A percentile compares a stretch with the other conserved stretches of the same genome.
phyloP scores from a whole-genome alignment of 2,888 invertebrate species.

The Aspidapion aeneum region DNA sequence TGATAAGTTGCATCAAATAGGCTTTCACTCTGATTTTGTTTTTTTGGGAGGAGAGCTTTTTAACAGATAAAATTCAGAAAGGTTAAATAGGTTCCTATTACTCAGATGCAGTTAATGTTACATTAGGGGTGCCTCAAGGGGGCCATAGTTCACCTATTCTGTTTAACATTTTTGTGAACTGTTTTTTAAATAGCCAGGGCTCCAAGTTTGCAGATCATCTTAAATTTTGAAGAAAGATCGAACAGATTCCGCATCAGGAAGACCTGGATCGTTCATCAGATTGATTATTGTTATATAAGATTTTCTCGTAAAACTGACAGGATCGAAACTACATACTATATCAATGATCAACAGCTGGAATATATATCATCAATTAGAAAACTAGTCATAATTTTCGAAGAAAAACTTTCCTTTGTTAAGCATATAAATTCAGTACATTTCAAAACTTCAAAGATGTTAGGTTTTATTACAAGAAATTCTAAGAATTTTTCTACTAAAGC shows the following conservation, averaged over 20 bases:
- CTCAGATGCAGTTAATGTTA: too few relatives aligned
- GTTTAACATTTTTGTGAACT: slow-evolving; percentile 2
- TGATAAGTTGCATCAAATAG: too few relatives aligned
- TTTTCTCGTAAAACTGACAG: too few relatives aligned
- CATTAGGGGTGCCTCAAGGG: background rate
- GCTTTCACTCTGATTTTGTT: too few relatives aligned
- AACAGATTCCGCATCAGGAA: background rate
- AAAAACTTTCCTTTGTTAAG: background rate
- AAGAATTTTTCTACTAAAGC: background rate
- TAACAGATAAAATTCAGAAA: too few relatives aligned
- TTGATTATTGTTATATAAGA: background rate
- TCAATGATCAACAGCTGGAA: background rate
- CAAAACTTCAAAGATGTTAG: background rate
- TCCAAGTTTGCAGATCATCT: background rate
- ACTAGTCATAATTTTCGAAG: background rate
- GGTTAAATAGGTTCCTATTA: too few relatives aligned
- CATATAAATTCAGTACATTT: background rate
- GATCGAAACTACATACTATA: background rate
- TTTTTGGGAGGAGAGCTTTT: too few relatives aligned
- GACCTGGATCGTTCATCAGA: background rate
- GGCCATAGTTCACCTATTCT: background rate
- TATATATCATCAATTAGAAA: background rate
- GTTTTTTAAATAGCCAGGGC: background rate
- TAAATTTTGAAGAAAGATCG: slow-evolving; percentile 2
- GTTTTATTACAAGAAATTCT: background rate